Evolutionary conservation across 2,888 invertebrate genomes (phyloP).

Genomic region (Mystacides longicornis): DNA sequence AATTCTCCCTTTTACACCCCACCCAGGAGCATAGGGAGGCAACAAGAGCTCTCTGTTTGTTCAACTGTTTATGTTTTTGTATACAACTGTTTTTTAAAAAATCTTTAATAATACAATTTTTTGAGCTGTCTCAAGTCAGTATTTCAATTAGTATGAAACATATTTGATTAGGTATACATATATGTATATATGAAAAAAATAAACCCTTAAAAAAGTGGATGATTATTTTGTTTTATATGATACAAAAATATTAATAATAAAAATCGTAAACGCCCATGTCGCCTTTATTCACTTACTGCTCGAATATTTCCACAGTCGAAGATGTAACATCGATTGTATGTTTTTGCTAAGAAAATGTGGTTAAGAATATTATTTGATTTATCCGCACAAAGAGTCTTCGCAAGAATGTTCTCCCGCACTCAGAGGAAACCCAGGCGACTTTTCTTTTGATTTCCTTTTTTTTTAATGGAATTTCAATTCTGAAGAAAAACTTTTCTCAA

Average conservation of each 20-base stretch:
- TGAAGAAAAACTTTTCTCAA: no score
- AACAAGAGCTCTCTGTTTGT: no score
- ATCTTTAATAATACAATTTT: no score
- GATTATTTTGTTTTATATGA: not conserved
- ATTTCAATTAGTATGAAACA: no score
- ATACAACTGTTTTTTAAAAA: no score
- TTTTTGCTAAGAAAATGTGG: constrained; percentile 14
- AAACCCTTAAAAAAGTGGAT: no score
- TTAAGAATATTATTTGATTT: constrained; percentile 7
- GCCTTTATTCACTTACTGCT: not conserved
- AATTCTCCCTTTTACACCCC: no score
- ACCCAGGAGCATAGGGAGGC: no score
- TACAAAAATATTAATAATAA: not conserved
- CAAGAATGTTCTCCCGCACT: not conserved
- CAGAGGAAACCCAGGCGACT: not conserved
- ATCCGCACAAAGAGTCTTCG: not conserved
- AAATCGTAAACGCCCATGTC: not conserved
- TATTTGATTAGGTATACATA: not conserved
- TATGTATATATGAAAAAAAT: not conserved
- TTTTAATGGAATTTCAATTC: not conserved
- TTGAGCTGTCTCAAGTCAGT: no score
- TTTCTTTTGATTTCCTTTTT: not conserved
- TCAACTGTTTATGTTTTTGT: no score
- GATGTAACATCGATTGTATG: constrained; percentile 12
- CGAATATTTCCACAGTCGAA: constrained; percentile 8